Evolutionary conservation across 2,113 vertebrate genomes (phyloP).

Genomic region (Bucco capensis): DNA sequence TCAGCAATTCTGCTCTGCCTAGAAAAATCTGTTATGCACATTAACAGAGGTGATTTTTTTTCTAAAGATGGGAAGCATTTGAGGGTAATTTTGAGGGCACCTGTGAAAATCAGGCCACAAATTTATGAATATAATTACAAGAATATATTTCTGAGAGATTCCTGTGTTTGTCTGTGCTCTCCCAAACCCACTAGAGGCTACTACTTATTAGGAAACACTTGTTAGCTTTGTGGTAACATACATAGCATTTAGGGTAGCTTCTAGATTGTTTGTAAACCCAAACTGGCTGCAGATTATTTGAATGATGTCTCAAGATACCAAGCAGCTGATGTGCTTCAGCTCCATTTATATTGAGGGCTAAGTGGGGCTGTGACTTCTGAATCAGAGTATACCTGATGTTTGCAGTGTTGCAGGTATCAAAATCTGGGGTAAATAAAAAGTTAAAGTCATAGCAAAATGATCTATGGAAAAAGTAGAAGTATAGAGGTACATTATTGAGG

Average conservation of each 20-base stretch:
- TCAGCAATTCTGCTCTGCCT: background rate
- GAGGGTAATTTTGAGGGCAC: background rate
- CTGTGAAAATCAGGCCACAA: background rate
- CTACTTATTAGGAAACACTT: background rate
- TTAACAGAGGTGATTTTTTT: background rate
- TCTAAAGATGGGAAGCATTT: background rate
- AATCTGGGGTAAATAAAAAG: background rate
- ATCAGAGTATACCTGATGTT: background rate
- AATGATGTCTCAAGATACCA: background rate
- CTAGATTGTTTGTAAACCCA: background rate
- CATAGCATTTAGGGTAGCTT: background rate
- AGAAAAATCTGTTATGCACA: background rate
- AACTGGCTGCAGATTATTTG: background rate
- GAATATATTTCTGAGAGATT: background rate
- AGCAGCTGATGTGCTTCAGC: background rate
- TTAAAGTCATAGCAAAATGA: background rate
- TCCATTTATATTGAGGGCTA: background rate
- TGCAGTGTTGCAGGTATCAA: background rate
- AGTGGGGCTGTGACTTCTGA: background rate
- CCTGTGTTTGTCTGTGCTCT: background rate
- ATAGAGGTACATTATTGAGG: background rate
- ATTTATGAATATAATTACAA: background rate
- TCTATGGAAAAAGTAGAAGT: background rate
- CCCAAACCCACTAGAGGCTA: background rate
- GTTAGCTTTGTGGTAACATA: background rate